These are phyloP conservation scores for Choristoneura fumiferana DNA, from an alignment of 1,140 invertebrate genomes.

Conservation along the genomic window DNA sequence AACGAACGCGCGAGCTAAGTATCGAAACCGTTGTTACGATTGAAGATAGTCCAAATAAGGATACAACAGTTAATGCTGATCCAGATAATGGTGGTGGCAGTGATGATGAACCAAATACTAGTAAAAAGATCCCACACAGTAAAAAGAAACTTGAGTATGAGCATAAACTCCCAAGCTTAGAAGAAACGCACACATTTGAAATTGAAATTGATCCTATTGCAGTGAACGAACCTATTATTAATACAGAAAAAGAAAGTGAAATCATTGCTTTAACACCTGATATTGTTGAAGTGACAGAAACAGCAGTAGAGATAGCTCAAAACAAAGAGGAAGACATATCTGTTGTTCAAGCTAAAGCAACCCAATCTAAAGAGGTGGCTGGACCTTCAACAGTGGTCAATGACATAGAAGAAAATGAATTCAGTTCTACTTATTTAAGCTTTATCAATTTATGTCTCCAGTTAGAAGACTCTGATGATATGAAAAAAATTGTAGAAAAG, in stretches of 20 bases:
- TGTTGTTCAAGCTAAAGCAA: constrained; percentile 1
- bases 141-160: constrained; percentile 65
- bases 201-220: constrained; percentile 47
- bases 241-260: neutral
- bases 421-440: constrained; percentile 55
- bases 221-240: neutral
- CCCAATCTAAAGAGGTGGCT: neutral
- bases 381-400: constrained; percentile 16
- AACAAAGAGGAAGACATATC: neutral
- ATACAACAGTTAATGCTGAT: constrained; percentile 20
- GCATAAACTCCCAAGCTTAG: constrained; percentile 25
- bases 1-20: constrained; percentile 34
- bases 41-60: constrained; percentile 64
- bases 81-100: constrained; percentile 33
- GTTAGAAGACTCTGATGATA: constrained; percentile 69
- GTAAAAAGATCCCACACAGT: constrained; percentile 41
- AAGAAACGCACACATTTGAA: constrained; percentile 36
- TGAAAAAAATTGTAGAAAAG: constrained; percentile 70
- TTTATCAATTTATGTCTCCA: constrained; percentile 65
- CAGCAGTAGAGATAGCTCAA: constrained; percentile 23
- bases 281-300: constrained; percentile 30
- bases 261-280: constrained; percentile 4
- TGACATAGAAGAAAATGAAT: constrained; percentile 37
- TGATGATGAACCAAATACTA: constrained; percentile 24
- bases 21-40: constrained; percentile 52